Evolutionary conservation across 2,113 vertebrate species (phyloP).

Genomic region (Vireo altiloquus): DNA sequence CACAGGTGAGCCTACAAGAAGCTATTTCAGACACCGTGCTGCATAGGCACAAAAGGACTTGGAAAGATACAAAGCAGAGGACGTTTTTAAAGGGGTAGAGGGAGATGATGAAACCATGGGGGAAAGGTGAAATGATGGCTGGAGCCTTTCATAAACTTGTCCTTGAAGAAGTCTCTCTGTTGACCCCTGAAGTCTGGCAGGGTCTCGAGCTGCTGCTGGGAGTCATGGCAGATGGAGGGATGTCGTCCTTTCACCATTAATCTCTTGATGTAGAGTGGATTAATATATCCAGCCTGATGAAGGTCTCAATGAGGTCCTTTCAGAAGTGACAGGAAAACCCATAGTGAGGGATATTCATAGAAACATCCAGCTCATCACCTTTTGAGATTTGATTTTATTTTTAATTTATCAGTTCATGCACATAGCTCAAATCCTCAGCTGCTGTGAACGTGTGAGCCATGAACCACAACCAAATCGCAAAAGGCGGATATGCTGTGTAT

Average conservation of each 20-base stretch:
- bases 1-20: not conserved
- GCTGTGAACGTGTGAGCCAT: not conserved
- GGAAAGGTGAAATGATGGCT: not conserved
- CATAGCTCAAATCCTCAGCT: not conserved
- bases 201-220: not conserved
- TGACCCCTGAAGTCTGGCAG: not conserved
- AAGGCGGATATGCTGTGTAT: not conserved
- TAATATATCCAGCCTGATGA: not conserved
- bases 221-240: not conserved
- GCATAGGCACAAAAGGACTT: not conserved
- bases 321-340: not conserved
- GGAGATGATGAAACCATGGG: not conserved
- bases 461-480: not conserved
- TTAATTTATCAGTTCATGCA: not conserved
- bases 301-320: not conserved
- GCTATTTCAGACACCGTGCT: rapidly evolving
- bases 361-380: not conserved
- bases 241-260: not conserved
- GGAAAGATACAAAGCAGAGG: not conserved
- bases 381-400: not conserved
- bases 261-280: not conserved
- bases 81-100: not conserved
- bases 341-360: not conserved
- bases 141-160: not conserved
- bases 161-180: not conserved